Conservation (phyloP, 2,888 invertebrate genomes). For the Drosophila histrio region DNA sequence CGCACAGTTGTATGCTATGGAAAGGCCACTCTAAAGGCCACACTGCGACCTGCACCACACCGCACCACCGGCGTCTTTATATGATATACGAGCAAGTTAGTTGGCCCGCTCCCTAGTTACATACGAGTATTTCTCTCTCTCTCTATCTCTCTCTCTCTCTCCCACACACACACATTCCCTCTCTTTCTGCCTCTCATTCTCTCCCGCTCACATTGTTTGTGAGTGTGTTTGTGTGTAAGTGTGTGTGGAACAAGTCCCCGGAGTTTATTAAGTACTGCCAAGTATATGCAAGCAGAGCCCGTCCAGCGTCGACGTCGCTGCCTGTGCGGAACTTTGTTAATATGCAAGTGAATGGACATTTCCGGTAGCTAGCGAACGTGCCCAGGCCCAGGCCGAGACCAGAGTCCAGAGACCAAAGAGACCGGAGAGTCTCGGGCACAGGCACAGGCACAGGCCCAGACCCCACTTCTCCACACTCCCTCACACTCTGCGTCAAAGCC, state of each 20-base stretch:
- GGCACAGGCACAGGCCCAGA: neutral
- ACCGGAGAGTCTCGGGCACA: slow-evolving; percentile 2
- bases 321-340: slow-evolving; percentile 74
- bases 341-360: slow-evolving; percentile 81
- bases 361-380: slow-evolving; percentile 77
- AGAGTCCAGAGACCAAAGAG: neutral
- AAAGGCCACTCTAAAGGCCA: slow-evolving; percentile 55
- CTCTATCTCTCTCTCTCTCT: slow-evolving; percentile 19
- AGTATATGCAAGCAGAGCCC: slow-evolving; percentile 64
- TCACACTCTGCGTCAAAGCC: slow-evolving; percentile 16
- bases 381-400: slow-evolving; percentile 32
- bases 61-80: slow-evolving; percentile 10
- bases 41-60: slow-evolving; percentile 46
- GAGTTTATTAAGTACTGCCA: slow-evolving; percentile 77
- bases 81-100: slow-evolving; percentile 68
- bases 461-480: neutral
- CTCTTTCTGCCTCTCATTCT: neutral
- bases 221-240: slow-evolving; percentile 14
- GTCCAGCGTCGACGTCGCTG: slow-evolving; percentile 40
- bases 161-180: neutral
- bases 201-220: slow-evolving; percentile 1
- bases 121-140: slow-evolving; percentile 19
- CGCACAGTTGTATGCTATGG: slow-evolving; percentile 72
- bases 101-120: slow-evolving; percentile 45
- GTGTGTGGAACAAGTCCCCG: slow-evolving; percentile 42